Percentiles rank a stretch among this genome's conserved stretches.
Conservation (phyloP, 2,113 vertebrate genomes). For the Penelope pileata region DNA sequence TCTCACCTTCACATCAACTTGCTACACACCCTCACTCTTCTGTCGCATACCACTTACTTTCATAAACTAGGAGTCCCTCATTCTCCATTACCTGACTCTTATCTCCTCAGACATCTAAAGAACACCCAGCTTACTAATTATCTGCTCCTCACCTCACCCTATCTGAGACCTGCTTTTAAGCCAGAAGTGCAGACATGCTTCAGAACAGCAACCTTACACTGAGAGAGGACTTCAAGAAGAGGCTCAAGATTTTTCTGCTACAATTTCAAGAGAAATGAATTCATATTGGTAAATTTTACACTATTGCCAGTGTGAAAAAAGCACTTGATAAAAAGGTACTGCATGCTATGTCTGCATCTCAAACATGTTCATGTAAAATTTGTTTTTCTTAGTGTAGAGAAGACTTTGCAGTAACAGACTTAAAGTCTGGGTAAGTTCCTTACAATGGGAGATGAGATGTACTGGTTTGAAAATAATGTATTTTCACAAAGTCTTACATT, state of each 20-base stretch:
- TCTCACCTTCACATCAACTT: not conserved
- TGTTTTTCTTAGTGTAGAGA: not conserved
- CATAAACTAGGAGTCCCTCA: not conserved
- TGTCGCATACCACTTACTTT: not conserved
- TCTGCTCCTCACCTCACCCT: not conserved
- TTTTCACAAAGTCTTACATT: not conserved
- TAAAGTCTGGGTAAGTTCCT: not conserved
- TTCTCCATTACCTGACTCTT: not conserved
- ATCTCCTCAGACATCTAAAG: not conserved
- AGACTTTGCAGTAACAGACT: not conserved
- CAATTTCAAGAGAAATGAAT: not conserved
- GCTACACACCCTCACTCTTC: not conserved
- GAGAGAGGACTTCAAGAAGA: not conserved
- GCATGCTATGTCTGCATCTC: not conserved
- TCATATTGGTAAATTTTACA: not conserved
- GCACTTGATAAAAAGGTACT: not conserved
- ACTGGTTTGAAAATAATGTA: not conserved
- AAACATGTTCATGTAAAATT: not conserved
- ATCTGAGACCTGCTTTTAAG: accelerated
- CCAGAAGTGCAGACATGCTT: not conserved
- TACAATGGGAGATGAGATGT: not conserved
- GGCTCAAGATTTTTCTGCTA: not conserved
- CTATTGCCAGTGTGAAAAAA: not conserved
- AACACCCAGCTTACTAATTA: not conserved
- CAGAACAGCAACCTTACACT: not conserved